Conservation (phyloP, 2,888 invertebrate species). For the Strigamia transsilvanica region DNA sequence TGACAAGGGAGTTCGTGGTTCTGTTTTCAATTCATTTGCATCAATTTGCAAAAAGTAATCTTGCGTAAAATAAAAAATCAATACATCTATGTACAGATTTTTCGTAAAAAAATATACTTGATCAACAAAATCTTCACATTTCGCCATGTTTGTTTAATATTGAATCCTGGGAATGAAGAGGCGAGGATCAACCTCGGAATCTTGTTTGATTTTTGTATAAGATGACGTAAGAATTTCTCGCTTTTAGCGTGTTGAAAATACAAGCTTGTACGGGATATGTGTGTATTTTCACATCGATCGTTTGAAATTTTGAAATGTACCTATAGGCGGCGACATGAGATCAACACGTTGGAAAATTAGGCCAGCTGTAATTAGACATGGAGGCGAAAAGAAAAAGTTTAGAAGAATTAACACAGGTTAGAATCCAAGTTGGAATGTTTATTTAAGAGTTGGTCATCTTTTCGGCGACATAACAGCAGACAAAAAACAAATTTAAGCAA, state of each 20-base stretch:
- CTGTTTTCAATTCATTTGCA: constrained; percentile 13
- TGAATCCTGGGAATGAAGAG: neutral
- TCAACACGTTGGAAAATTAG: constrained; percentile 1
- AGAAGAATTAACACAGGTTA: constrained; percentile 31
- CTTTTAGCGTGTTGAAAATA: neutral
- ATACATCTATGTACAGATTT: neutral
- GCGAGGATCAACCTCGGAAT: neutral
- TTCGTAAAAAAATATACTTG: too few species aligned
- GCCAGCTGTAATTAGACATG: neutral
- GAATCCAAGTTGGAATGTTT: neutral
- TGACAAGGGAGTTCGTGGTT: neutral
- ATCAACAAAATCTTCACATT: neutral
- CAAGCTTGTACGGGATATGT: neutral
- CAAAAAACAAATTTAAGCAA: neutral
- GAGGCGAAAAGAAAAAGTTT: constrained; percentile 15
- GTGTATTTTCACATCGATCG: neutral
- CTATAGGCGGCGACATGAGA: neutral
- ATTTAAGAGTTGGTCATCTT: neutral
- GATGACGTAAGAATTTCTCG: neutral
- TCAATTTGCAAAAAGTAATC: neutral
- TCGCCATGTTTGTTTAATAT: constrained; percentile 1
- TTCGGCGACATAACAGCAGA: neutral
- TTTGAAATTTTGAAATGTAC: neutral
- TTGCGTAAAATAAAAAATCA: neutral
- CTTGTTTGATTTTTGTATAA: neutral